These are phyloP conservation scores for Cavia porcellus DNA, from an alignment of 2,113 vertebrate species.

Conservation along the genomic window DNA sequence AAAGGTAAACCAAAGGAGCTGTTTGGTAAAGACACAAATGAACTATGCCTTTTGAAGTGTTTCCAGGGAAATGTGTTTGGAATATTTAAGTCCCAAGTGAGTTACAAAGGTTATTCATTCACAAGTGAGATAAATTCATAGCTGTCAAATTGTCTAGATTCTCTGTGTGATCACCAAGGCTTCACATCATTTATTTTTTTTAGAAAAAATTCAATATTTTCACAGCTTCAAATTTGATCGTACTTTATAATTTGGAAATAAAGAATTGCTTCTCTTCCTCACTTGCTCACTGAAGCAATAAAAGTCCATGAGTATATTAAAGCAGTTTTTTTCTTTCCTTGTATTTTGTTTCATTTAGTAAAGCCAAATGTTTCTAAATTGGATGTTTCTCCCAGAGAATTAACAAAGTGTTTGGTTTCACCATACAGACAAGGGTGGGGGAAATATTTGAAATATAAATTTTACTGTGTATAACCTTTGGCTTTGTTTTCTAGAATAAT, in stretches of 20 bases:
- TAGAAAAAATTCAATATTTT: conserved; percentile 88
- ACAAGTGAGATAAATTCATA: conserved; percentile 92
- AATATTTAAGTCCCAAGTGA: conserved; percentile 91
- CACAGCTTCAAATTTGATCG: conserved; percentile 86
- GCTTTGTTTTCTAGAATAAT: conserved; percentile 29
- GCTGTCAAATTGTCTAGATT: conserved; percentile 91
- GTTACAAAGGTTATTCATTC: conserved; percentile 91
- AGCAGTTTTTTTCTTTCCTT: conserved; percentile 73
- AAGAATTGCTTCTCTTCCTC: conserved; percentile 86
- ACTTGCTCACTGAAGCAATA: conserved; percentile 83
- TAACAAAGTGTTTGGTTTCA: conserved; percentile 60
- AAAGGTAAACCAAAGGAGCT: conserved; percentile 85
- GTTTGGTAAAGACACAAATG: conserved; percentile 88
- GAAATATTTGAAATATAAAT: conserved; percentile 31
- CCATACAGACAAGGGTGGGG: not conserved
- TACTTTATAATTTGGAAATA: conserved; percentile 87
- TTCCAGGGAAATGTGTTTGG: conserved; percentile 90
- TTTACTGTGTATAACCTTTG: conserved; percentile 16
- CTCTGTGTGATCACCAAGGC: conserved; percentile 89
- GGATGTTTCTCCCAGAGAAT: conserved; percentile 63
- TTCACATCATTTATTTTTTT: conserved; percentile 90
- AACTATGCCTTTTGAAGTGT: conserved; percentile 90
- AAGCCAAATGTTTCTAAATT: conserved; percentile 73
- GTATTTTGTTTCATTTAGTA: conserved; percentile 65
- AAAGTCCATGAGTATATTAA: conserved; percentile 75